A percentile compares a stretch with the other conserved stretches of the same genome.
Conservation (phyloP, 2,113 vertebrate species). For the human (Homo sapiens) region GRCh38 chr6:41695001-41695500, state of each 20-base stretch:
- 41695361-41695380: neutral
- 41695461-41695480: neutral
- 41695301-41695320: neutral
- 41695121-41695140: neutral
- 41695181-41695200: neutral
- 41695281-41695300: no score
- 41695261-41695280: neutral
- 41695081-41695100: neutral
- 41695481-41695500: neutral
- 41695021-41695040: neutral
- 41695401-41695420: neutral
- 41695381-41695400: fast-evolving
- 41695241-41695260: neutral
- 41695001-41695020: neutral
- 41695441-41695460: neutral
- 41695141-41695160: neutral
- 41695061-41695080: neutral
- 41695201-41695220: neutral
- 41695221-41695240: neutral
- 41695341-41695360: neutral
- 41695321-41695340: neutral
- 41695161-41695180: neutral
- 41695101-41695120: neutral
- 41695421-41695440: neutral
- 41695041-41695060: neutral